Conservation (phyloP, 2,797 vertebrate species). For the Numenius phaeopus region DNA sequence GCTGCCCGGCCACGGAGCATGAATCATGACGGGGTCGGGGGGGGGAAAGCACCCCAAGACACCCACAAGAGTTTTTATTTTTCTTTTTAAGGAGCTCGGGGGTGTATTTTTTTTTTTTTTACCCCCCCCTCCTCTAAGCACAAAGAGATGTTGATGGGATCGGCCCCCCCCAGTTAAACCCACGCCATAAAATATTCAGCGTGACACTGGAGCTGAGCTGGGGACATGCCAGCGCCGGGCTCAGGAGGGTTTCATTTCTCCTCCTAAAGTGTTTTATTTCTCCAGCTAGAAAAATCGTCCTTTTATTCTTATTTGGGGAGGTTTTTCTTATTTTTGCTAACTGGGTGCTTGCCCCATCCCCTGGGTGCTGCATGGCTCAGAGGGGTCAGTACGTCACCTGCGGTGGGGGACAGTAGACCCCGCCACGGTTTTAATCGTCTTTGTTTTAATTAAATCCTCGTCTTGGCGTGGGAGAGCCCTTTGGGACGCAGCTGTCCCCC, state of each 20-base stretch:
- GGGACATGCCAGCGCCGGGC: background rate
- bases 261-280: background rate
- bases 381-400: background rate
- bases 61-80: background rate
- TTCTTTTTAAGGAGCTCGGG: background rate
- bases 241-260: background rate
- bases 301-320: background rate
- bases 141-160: background rate
- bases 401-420: background rate
- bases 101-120: background rate
- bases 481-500: constrained; percentile 36
- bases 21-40: background rate
- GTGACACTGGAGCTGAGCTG: background rate
- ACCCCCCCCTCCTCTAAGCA: background rate
- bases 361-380: background rate
- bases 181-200: background rate
- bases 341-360: background rate
- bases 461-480: background rate
- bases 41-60: background rate
- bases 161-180: background rate
- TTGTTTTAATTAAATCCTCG: background rate
- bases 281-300: background rate
- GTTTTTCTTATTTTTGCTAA: background rate
- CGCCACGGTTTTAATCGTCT: accelerated
- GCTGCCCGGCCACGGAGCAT: accelerated